Base-by-base conservation (phyloP, 2,113 vertebrate genomes). In the Crotalus helleri region DNA sequence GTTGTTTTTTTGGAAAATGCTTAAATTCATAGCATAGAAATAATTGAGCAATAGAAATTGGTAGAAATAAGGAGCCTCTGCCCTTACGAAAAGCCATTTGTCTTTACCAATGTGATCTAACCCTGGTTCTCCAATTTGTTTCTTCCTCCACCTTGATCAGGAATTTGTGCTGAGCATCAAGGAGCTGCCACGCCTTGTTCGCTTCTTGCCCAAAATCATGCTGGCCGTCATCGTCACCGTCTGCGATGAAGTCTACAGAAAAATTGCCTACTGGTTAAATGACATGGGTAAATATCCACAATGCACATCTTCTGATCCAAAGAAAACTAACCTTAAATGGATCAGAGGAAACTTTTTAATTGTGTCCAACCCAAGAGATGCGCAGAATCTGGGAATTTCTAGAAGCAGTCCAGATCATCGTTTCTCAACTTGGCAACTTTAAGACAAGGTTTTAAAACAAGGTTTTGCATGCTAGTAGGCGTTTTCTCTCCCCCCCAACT, bases 251-350 rank as follows among this genome's bases (percentile, higher is more conserved):
- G 98, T 98, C 96, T 99, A 99, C 98, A 98, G 98, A 97, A 99
- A 99, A 97, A 98, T 99, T 0, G 99, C 99, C 51, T 98, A 98
- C 95, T 99, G 99, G 99, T 98, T 99, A 95, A 99, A 99, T 1
- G 98, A 99, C 97, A 99, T 99, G 99, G 99, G 99, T 99, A 97
- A 92, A 33, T 86, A 33, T 5, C 88, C 87, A 11, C 13, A n/a
- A 1, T 53, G 26, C 6, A 29, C 23, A 51, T 5, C 46, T 33
- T 87, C 46, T 51, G 85, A 49, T 6, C 46, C 46, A 2, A 49
- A 12, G 23, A 11, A 46, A 87, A 51, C 10, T 15, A 11, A 86
- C 23, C 4, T 49, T 26, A 86, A 26, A 49, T 44, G 85, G 85
- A 39, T 39, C 69, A 17, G 69, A 33, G 15, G n/a, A 81, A 81